Conservation (phyloP, 2,888 invertebrate genomes). For the Cantharis rufa region DNA sequence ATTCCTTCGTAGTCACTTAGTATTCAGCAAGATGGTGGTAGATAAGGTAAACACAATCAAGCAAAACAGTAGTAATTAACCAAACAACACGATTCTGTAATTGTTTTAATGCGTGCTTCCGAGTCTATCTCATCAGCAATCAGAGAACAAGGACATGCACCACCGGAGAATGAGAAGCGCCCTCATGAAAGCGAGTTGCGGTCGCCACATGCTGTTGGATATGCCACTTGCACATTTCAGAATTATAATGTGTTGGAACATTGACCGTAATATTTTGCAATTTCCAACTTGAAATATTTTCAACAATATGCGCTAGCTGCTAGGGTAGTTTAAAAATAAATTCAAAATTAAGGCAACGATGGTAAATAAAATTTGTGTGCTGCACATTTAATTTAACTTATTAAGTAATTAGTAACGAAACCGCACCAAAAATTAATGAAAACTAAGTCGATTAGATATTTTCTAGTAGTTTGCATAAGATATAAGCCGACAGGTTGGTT, state of each 20-base stretch:
- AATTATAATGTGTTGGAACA: slow-evolving; percentile 23
- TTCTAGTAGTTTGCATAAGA: neutral
- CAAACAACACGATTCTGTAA: slow-evolving; percentile 48
- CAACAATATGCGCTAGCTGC: neutral
- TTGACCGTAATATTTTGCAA: slow-evolving; percentile 16
- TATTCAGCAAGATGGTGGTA: slow-evolving; percentile 45
- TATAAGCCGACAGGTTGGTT: neutral
- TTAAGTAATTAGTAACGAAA: neutral
- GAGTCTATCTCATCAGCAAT: slow-evolving; percentile 37
- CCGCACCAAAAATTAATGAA: neutral
- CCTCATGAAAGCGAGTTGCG: slow-evolving; percentile 28
- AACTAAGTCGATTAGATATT: neutral
- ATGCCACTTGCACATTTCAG: slow-evolving; percentile 30
- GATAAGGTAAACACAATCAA: slow-evolving; percentile 48
- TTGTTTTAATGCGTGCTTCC: slow-evolving; percentile 51
- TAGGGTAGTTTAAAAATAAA: neutral
- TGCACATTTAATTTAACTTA: neutral
- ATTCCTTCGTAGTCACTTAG: slow-evolving; percentile 27
- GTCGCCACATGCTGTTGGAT: slow-evolving; percentile 26
- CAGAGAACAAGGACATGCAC: slow-evolving; percentile 30
- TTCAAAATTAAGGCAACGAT: neutral
- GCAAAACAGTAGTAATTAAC: slow-evolving; percentile 50
- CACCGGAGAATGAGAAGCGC: slow-evolving; percentile 23
- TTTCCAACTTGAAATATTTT: neutral
- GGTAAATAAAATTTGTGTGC: neutral